phyloP scores from a whole-genome alignment of 2,113 vertebrate genomes.

The Nothobranchius kuhntae region DNA sequence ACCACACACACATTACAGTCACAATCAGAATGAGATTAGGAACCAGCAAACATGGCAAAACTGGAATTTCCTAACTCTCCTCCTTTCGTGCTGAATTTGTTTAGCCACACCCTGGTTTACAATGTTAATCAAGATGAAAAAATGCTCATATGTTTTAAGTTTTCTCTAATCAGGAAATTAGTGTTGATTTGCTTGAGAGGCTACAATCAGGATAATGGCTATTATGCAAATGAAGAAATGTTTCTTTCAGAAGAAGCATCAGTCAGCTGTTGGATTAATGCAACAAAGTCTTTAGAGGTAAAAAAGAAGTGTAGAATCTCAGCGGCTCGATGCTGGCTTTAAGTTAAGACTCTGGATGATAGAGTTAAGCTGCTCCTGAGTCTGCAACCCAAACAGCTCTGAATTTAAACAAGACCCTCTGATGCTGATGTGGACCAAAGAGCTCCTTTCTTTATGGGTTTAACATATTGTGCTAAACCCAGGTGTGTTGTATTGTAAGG shows the following conservation, averaged over 20 bases:
- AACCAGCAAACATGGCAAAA: background rate
- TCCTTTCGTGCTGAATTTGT: background rate
- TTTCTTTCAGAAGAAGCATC: background rate
- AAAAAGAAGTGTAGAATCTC: background rate
- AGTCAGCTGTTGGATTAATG: background rate
- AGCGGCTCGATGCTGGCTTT: too few relatives aligned
- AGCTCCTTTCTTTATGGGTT: background rate
- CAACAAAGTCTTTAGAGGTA: background rate
- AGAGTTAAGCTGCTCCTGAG: background rate
- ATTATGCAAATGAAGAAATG: background rate
- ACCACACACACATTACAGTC: background rate
- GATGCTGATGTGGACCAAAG: background rate
- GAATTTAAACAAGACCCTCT: too few relatives aligned
- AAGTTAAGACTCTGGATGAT: too few relatives aligned
- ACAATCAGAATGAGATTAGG: background rate
- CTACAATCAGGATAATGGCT: background rate
- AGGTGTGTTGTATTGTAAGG: too few relatives aligned
- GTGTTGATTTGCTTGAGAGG: background rate
- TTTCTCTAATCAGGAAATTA: too few relatives aligned
- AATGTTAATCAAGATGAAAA: background rate
- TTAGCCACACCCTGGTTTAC: background rate
- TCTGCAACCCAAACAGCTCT: background rate
- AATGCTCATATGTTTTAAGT: background rate
- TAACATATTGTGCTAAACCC: background rate
- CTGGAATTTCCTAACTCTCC: background rate